Conservation (phyloP, 2,888 invertebrate genomes). For the Thymelicus lineola region DNA sequence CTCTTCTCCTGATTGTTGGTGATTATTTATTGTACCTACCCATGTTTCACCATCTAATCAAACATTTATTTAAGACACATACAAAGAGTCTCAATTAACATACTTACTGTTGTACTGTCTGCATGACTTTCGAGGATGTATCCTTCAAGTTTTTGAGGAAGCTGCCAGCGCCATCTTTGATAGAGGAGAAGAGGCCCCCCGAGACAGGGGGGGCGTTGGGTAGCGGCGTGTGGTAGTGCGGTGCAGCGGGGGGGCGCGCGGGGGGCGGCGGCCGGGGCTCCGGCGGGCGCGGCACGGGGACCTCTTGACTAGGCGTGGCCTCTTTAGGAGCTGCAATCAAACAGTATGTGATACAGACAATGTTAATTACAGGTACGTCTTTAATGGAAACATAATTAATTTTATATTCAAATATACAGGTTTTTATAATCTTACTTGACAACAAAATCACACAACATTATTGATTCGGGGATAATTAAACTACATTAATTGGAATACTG, state of each 20-base stretch:
- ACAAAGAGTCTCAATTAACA: too few relatives aligned
- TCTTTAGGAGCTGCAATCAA: slow-evolving; percentile 65
- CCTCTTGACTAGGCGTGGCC: slow-evolving; percentile 60
- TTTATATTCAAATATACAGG: neutral
- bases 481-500: too few relatives aligned
- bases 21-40: too few relatives aligned
- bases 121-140: slow-evolving; percentile 98
- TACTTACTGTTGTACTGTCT: slow-evolving; percentile 95
- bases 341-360: slow-evolving; percentile 15
- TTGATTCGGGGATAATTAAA: too few relatives aligned
- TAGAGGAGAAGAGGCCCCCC: slow-evolving; percentile 91
- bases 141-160: slow-evolving; percentile 97
- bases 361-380: slow-evolving; percentile 2
- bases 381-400: neutral
- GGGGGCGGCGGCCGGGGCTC: slow-evolving; percentile 71
- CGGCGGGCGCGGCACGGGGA: slow-evolving; percentile 63
- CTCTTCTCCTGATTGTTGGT: too few relatives aligned
- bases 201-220: slow-evolving; percentile 60
- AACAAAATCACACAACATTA: too few relatives aligned
- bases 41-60: too few relatives aligned
- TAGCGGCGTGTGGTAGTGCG: slow-evolving; percentile 61
- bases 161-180: slow-evolving; percentile 96
- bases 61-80: too few relatives aligned
- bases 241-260: slow-evolving; percentile 63
- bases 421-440: too few relatives aligned